Percentiles rank a stretch among this genome's conserved stretches.
These are phyloP conservation scores for Pipistrellus kuhlii DNA, from an alignment of 2,797 vertebrate species.

Conservation along the genomic window DNA sequence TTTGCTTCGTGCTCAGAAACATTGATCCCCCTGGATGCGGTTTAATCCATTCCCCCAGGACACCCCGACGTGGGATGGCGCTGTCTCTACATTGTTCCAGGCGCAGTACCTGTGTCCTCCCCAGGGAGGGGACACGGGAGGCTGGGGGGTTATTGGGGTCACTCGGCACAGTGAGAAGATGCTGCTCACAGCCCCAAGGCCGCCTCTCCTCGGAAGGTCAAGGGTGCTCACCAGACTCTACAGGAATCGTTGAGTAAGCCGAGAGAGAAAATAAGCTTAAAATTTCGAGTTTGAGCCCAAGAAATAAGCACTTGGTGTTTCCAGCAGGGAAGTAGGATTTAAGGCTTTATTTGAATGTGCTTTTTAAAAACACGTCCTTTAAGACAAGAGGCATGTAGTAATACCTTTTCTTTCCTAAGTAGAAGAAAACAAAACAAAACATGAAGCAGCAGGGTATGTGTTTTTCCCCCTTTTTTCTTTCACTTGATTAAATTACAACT, in stretches of 20 bases:
- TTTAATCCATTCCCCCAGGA: slow-evolving; percentile 31
- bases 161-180: not conserved
- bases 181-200: no score
- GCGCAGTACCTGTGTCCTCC: fast-evolving
- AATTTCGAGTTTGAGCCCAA: not conserved
- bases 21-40: not conserved
- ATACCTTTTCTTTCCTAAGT: not conserved
- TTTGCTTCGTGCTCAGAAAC: slow-evolving; percentile 16
- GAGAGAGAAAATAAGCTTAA: not conserved
- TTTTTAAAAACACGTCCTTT: not conserved
- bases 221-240: not conserved
- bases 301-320: not conserved
- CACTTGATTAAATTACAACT: not conserved
- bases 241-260: not conserved
- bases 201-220: not conserved
- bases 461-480: not conserved
- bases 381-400: not conserved
- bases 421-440: not conserved
- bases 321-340: not conserved
- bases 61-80: not conserved
- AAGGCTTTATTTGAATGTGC: slow-evolving; percentile 22
- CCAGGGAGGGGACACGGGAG: not conserved
- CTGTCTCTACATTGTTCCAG: not conserved
- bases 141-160: not conserved
- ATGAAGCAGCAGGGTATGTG: not conserved